Conservation (phyloP, 2,888 invertebrate genomes). For the Troilus luridus region DNA sequence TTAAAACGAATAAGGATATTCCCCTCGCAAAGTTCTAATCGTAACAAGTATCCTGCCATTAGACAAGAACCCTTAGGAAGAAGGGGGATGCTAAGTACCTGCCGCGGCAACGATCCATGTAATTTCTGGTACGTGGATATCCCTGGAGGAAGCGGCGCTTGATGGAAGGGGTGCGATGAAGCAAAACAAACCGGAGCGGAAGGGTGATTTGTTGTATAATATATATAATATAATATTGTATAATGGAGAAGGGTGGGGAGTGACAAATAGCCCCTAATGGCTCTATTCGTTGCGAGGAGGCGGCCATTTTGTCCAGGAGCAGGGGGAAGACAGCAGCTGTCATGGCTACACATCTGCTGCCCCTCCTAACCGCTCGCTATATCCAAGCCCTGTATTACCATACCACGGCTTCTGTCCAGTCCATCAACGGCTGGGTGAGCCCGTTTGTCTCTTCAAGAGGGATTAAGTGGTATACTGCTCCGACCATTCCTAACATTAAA, state of each 20-base stretch:
- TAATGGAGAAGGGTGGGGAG: background rate
- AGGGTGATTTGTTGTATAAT: conserved; percentile 26
- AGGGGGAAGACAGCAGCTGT: conserved; percentile 49
- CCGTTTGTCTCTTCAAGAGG: too few species aligned
- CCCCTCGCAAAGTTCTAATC: background rate
- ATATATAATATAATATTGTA: background rate
- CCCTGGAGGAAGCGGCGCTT: background rate
- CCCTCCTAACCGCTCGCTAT: conserved; percentile 17
- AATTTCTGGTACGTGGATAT: background rate
- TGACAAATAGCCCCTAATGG: conserved; percentile 55
- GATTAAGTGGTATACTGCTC: too few species aligned
- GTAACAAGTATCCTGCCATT: background rate
- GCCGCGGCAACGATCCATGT: conserved; percentile 8
- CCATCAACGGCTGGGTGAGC: background rate
- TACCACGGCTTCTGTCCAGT: background rate
- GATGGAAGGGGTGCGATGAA: background rate
- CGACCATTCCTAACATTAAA: too few species aligned
- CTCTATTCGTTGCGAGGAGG: conserved; percentile 52
- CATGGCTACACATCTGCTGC: conserved; percentile 44
- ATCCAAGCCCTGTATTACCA: background rate
- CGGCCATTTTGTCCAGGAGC: conserved; percentile 48
- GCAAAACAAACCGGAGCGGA: conserved; percentile 15
- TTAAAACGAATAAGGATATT: background rate
- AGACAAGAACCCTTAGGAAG: background rate
- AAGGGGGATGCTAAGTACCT: background rate